Percentiles rank a stretch among this genome's conserved stretches.
phyloP scores from a whole-genome alignment of 1,140 invertebrate genomes.

The Caenorhabditis inopinata region DNA sequence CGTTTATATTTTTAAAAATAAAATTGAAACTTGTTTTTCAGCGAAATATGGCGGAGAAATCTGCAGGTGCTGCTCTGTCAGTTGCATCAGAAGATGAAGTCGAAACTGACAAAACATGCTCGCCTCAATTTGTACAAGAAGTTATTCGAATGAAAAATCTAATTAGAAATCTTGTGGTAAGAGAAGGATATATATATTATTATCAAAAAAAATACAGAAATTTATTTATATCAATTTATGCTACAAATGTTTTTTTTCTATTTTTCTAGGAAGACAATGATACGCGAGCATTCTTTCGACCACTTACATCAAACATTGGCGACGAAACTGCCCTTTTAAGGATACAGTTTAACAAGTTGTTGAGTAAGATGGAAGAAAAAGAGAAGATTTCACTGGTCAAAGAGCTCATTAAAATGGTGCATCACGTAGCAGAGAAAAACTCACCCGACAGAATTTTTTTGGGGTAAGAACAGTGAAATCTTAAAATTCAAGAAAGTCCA shows the following conservation, averaged over 20 bases:
- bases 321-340: not conserved
- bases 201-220: no score
- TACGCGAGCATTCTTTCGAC: not conserved
- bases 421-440: slow-evolving; percentile 10
- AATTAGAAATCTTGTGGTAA: not conserved
- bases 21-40: no score
- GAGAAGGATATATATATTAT: not conserved
- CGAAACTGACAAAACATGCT: not conserved
- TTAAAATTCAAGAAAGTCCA: not conserved
- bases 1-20: no score
- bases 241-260: no score
- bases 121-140: not conserved
- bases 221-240: no score
- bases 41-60: not conserved
- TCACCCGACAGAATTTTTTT: not conserved
- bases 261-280: not conserved
- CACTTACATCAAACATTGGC: not conserved
- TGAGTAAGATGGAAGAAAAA: slow-evolving; percentile 7
- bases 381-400: not conserved
- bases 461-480: not conserved
- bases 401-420: slow-evolving; percentile 8
- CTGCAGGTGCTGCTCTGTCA: no score
- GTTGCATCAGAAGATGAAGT: not conserved
- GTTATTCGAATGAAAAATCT: not conserved
- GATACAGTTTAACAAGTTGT: not conserved